phyloP scores from a whole-genome alignment of 2,888 invertebrate species.

The Gymnoscelis rufifasciata region DNA sequence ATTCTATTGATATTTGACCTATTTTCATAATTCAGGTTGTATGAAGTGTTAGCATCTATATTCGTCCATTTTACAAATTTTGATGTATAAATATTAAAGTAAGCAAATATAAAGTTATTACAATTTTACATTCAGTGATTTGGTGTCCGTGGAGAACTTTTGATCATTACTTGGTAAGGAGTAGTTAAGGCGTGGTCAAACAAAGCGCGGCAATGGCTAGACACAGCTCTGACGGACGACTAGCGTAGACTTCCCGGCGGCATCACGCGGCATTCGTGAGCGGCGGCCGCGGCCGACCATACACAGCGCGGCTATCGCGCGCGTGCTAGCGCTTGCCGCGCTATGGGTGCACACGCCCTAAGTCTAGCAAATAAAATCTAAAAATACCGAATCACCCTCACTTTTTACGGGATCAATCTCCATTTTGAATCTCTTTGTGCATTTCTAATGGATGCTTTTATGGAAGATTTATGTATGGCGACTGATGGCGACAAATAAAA shows the following conservation, averaged over 20 bases:
- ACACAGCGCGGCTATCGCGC: too few relatives aligned
- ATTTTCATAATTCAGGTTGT: conserved; percentile 59
- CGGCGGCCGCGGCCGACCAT: too few relatives aligned
- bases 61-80: conserved; percentile 69
- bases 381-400: neutral
- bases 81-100: conserved; percentile 34
- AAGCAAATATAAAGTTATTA: conserved; percentile 62
- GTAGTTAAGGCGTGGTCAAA: too few relatives aligned
- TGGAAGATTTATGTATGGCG: conserved; percentile 59
- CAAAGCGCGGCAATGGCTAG: too few relatives aligned
- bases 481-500: conserved; percentile 60
- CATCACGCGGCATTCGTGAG: too few relatives aligned
- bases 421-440: conserved; percentile 71
- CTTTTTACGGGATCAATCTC: conserved; percentile 53
- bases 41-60: conserved; percentile 39
- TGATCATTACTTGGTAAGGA: too few relatives aligned
- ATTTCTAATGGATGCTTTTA: conserved; percentile 69
- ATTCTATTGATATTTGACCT: conserved; percentile 43
- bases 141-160: neutral
- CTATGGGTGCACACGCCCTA: too few relatives aligned
- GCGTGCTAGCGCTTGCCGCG: too few relatives aligned
- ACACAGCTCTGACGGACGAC: too few relatives aligned
- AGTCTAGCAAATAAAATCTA: too few relatives aligned
- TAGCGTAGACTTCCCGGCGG: too few relatives aligned
- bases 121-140: neutral